Conservation (phyloP, 2,113 vertebrate genomes). For the Apaloderma vittatum region DNA sequence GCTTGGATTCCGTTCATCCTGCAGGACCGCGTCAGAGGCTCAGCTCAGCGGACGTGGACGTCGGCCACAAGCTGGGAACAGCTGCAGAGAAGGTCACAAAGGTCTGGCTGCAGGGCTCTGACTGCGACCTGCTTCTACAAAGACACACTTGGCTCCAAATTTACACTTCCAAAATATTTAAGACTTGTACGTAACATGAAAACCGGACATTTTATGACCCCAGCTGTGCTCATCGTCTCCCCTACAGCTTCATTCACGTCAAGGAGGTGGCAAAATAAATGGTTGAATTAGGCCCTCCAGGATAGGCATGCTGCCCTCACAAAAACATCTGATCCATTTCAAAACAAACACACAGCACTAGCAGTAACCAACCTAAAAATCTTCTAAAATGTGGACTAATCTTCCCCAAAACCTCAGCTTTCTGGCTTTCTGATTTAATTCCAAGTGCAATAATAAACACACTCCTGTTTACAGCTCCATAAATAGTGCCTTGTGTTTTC, state of each 20-base stretch:
- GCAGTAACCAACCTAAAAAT: not conserved
- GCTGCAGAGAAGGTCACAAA: not conserved
- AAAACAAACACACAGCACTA: not conserved
- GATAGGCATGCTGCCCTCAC: accelerated
- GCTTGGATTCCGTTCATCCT: not conserved
- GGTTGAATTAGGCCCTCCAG: not conserved
- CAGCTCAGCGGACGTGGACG: not conserved
- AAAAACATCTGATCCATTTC: not conserved
- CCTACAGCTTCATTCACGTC: not conserved
- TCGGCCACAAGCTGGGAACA: accelerated
- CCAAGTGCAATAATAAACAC: slow-evolving; percentile 69
- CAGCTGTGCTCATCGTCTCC: not conserved
- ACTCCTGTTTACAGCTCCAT: slow-evolving; percentile 71
- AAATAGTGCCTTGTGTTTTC: slow-evolving; percentile 72
- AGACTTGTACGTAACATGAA: not conserved
- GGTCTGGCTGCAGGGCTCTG: not conserved
- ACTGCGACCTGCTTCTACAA: not conserved
- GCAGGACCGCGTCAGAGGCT: not conserved
- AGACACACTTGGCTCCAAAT: not conserved
- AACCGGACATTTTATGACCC: not conserved
- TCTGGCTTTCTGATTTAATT: slow-evolving; percentile 68
- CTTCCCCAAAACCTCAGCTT: slow-evolving; percentile 57
- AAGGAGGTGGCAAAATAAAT: not conserved
- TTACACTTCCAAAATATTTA: not conserved
- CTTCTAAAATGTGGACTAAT: slow-evolving; percentile 24